Evolutionary conservation across 2,797 vertebrate genomes (phyloP), one percentile per base, ranked within the genome.

Genomic region (Melopsittacus undulatus): DNA sequence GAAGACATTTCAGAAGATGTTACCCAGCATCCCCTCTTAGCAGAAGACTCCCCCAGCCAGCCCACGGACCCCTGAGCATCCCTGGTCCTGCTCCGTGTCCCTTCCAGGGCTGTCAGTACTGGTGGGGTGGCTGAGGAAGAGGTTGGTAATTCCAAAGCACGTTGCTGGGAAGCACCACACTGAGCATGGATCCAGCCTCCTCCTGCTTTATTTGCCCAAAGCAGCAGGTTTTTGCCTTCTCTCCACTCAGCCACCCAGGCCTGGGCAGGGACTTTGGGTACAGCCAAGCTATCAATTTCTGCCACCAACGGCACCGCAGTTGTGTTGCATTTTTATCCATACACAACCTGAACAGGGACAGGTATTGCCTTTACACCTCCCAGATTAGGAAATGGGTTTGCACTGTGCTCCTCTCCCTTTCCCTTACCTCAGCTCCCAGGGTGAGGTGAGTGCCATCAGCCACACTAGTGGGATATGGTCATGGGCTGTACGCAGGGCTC

Each of bases 121-220:
- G 0, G 24, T 0, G 0, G 27, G n/a, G 57, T 36, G 2, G 4
- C 54, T 49, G 61, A 1, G 7, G 48, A 40, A 11, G 70, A 27
- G 10, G 3, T 8, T 56, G 80, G 14, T 27, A 48, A 79, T 91
- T 67, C 87, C 68, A 70, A 57, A 66, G 18, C 42, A 10, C 0
- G 0, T 13, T 70, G 78, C 59, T 2, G 5, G 67, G 73, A 30
- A 76, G 73, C 42, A 42, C n/a, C 82, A 24, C 0, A 0, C 51
- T 16, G 61, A 57, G 62, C 1, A 0, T 38, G 45, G 87, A 79
- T 62, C 42, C 51, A 46, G 59, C 54, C 59, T 76, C 48, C 24
- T 24, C 9, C 11, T 27, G 56, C 76, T 81, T 30, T 16, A 32
- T 80, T 36, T 89, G 62, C 80, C 86, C 62, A 57, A 88, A 92